Conservation (phyloP, 30 jellyfish, hydroid and myxozoan genomes). For the Hydra vulgaris region DNA sequence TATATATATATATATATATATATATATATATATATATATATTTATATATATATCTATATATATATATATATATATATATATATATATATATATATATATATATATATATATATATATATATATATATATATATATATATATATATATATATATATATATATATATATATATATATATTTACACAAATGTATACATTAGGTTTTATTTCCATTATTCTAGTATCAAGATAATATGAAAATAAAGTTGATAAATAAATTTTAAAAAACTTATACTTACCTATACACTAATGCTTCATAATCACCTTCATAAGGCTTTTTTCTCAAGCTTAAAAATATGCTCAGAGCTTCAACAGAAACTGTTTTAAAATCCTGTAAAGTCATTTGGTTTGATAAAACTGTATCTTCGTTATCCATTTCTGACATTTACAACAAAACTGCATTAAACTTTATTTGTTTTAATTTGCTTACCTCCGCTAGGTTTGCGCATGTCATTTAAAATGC, state of each 20-base stretch:
- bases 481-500: background rate
- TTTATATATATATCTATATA: no score
- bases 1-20: no score
- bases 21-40: no score
- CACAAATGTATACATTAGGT: background rate
- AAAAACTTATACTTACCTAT: background rate
- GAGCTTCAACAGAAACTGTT: background rate
- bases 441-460: background rate
- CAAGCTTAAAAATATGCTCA: background rate
- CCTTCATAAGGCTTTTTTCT: background rate
- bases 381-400: background rate
- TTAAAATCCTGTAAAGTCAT: background rate
- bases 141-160: no score
- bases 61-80: no score
- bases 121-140: no score
- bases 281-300: background rate
- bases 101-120: no score
- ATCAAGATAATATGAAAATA: background rate
- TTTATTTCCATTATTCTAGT: background rate
- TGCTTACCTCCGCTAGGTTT: background rate
- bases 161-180: no score
- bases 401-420: background rate
- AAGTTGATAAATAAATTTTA: background rate
- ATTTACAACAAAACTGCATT: background rate
- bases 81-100: no score